Percentiles rank a stretch among this genome's conserved stretches.
Evolutionary conservation across 2,113 vertebrate genomes (phyloP).

Genomic region (Petromus typicus): DNA sequence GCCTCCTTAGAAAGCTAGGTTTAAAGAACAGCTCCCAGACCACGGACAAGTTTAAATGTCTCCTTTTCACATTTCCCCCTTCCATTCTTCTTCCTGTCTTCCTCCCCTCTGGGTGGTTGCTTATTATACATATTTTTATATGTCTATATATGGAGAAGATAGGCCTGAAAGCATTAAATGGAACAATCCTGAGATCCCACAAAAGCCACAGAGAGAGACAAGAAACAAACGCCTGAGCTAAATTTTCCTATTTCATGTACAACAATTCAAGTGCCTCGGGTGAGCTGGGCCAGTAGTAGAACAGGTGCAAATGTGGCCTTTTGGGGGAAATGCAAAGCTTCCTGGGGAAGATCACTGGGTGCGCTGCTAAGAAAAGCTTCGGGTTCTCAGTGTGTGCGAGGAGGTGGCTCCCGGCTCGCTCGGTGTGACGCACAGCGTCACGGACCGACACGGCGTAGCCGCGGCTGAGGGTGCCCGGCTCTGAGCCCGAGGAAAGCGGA

Average conservation of each 20-base stretch:
- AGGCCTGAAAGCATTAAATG: slow-evolving; percentile 64
- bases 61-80: slow-evolving; percentile 56
- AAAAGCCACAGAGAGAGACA: slow-evolving; percentile 65
- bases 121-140: slow-evolving; percentile 76
- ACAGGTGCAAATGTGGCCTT: slow-evolving; percentile 10
- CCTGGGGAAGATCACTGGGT: not conserved
- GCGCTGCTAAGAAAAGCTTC: no score
- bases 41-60: slow-evolving; percentile 47
- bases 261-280: not conserved
- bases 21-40: slow-evolving; percentile 62
- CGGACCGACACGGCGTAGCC: not conserved
- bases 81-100: slow-evolving; percentile 64
- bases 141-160: slow-evolving; percentile 66
- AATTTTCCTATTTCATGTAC: slow-evolving; percentile 49
- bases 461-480: not conserved
- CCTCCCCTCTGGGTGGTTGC: slow-evolving; percentile 52
- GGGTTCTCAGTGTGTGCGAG: no score
- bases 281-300: not conserved
- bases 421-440: not conserved
- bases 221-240: slow-evolving; percentile 62
- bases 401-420: not conserved
- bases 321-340: not conserved
- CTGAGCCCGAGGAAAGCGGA: not conserved
- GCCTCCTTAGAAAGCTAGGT: slow-evolving; percentile 53
- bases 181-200: slow-evolving; percentile 70